A percentile compares a stretch with the other conserved stretches of the same genome.
Evolutionary conservation across 2,113 vertebrate species (phyloP).

Genomic region (Trochalopteron elliotii): DNA sequence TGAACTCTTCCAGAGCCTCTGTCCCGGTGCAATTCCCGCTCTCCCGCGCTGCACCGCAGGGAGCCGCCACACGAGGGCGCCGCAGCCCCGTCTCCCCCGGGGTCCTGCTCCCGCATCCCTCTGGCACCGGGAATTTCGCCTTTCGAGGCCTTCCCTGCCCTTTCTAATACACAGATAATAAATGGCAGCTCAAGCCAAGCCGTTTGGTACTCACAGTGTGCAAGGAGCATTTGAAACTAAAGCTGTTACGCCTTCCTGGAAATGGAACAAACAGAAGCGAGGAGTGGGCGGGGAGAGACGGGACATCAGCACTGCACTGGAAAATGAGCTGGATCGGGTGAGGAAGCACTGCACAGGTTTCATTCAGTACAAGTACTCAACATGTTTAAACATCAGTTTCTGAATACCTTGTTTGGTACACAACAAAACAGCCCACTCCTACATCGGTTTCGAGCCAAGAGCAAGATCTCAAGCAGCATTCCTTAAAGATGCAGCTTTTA

Average conservation of each 20-base stretch:
- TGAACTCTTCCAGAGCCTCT: not conserved
- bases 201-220: not conserved
- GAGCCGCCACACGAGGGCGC: not conserved
- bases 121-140: not conserved
- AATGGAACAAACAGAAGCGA: rapidly evolving
- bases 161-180: rapidly evolving
- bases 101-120: not conserved
- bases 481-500: not conserved
- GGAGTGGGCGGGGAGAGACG: rapidly evolving
- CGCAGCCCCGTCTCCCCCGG: not conserved
- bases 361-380: not conserved
- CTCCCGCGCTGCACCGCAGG: not conserved
- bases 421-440: not conserved
- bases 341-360: not conserved
- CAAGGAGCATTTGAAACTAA: not conserved
- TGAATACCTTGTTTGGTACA: not conserved
- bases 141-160: not conserved
- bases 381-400: not conserved
- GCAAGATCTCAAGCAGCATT: not conserved
- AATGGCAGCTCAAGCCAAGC: not conserved
- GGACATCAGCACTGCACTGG: not conserved
- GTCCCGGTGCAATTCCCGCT: rapidly evolving
- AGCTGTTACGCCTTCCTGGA: not conserved
- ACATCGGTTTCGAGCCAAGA: not conserved
- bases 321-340: rapidly evolving